Conservation (phyloP, 2,888 invertebrate genomes). For the Melanotus villosus region DNA sequence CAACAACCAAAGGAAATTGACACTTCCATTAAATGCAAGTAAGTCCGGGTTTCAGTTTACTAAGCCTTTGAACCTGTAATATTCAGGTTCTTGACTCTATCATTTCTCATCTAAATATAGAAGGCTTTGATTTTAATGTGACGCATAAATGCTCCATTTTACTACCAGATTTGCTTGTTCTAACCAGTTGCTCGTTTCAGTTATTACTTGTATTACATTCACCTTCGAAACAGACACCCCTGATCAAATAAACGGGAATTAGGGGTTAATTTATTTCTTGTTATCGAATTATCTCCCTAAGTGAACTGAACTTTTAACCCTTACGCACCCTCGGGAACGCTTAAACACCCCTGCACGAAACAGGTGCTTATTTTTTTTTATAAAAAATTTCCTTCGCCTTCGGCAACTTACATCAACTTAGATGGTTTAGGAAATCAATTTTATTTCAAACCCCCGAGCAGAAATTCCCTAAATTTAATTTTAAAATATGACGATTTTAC, state of each 20-base stretch:
- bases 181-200: slow-evolving; percentile 21
- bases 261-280: slow-evolving; percentile 21
- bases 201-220: slow-evolving; percentile 14
- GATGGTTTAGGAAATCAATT: too few relatives aligned
- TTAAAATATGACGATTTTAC: too few relatives aligned
- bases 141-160: slow-evolving; percentile 22
- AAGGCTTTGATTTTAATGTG: slow-evolving; percentile 27
- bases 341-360: background rate
- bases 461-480: too few relatives aligned
- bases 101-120: slow-evolving; percentile 29
- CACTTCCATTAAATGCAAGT: slow-evolving; percentile 2
- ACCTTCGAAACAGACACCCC: slow-evolving; percentile 1
- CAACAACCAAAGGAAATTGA: background rate
- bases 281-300: slow-evolving; percentile 16
- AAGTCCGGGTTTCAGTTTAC: background rate
- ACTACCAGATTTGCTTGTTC: background rate
- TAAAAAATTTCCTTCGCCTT: too few relatives aligned
- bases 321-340: background rate
- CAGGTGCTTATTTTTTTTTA: too few relatives aligned
- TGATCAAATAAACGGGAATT: slow-evolving; percentile 17
- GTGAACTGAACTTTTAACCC: slow-evolving; percentile 24
- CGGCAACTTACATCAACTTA: too few relatives aligned
- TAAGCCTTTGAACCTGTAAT: slow-evolving; percentile 3
- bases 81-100: slow-evolving; percentile 23
- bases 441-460: too few relatives aligned